Base-by-base conservation (phyloP, 1,140 invertebrate species). In the Lepeophtheirus salmonis region DNA sequence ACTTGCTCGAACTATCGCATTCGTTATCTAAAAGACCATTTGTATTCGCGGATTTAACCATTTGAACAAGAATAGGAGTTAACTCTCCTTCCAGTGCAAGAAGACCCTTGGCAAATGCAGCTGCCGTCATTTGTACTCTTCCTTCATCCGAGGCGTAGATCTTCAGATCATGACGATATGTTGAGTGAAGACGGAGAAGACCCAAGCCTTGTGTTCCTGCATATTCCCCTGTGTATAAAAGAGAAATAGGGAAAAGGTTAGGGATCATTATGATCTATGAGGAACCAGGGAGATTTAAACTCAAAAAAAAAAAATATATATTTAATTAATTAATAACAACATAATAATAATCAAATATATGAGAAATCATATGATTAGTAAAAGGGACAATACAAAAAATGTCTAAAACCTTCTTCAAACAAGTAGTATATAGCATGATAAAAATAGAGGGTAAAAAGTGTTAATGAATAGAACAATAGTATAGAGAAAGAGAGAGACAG, bases 71-170 rank as follows among this genome's bases (percentile, higher is more conserved):
- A 70, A 99, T 99, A 0, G 96, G 96, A 0, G 96, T 96, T 2
- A 99, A 74, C 73, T 99, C 94, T 10, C 95, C 96, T 74, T 99
- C 96, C 26, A 99, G 70, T 0, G 95, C 96, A 0, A 99, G 73
- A 20, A 99, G 73, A 12, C 95, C 94, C 75, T 97, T 99, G 1
- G 95, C 91, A 73, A 99, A 99, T 12, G 95, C 95, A 13, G 95
- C 95, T 0, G 95, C 95, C 0, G 95, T 99, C 92, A 97, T 98
- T 73, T 98, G 95, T 1, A 97, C 95, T 55, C 95, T 75, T 0
- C 96, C 96, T 73, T 99, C 96, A 71, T 99, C 96, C 3, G 90
- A 96, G 0, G 96, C 94, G 73, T 99, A 99, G 62, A 99, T 99
- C 75, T 99, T 99, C 17, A 99, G 75, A 71, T 99, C 96, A 72